These are phyloP conservation scores for Dryobota labecula DNA, from an alignment of 2,888 invertebrate genomes.

Conservation along the genomic window DNA sequence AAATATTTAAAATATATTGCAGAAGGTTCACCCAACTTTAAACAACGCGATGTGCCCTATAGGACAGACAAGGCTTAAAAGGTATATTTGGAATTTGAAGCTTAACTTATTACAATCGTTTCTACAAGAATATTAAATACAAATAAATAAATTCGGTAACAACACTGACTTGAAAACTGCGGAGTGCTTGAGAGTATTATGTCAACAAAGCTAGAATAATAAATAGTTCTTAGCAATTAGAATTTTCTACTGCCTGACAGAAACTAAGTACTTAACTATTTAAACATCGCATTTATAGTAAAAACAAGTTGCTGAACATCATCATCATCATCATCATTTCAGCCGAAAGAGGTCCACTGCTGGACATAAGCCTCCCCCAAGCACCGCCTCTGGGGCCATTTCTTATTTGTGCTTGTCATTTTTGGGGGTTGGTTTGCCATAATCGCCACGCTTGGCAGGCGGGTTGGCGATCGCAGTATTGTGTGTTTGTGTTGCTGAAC, in stretches of 20 bases:
- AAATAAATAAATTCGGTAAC: slow-evolving; percentile 18
- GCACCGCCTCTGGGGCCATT: too few species aligned
- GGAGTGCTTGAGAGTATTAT: not conserved
- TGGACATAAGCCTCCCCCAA: too few species aligned
- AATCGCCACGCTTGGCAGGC: too few species aligned
- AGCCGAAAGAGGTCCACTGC: too few species aligned
- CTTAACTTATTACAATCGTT: not conserved
- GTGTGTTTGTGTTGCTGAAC: too few species aligned
- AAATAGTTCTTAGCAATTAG: too few species aligned
- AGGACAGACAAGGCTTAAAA: not conserved
- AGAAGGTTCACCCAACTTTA: not conserved
- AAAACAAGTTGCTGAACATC: not conserved
- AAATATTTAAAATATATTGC: not conserved
- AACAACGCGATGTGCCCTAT: not conserved
- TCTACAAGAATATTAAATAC: not conserved
- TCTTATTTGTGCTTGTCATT: too few species aligned
- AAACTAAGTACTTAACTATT: not conserved
- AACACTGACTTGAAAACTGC: not conserved
- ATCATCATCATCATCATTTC: too few species aligned
- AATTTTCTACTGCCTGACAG: not conserved
- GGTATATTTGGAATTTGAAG: slow-evolving; percentile 17
- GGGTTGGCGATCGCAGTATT: too few species aligned
- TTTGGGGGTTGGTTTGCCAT: too few species aligned
- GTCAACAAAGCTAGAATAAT: not conserved
- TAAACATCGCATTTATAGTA: too few species aligned